Evolutionary conservation across 30 jellyfish, hydroid and myxozoan genomes (phyloP).

Genomic region (Nemopilema nomurai): DNA sequence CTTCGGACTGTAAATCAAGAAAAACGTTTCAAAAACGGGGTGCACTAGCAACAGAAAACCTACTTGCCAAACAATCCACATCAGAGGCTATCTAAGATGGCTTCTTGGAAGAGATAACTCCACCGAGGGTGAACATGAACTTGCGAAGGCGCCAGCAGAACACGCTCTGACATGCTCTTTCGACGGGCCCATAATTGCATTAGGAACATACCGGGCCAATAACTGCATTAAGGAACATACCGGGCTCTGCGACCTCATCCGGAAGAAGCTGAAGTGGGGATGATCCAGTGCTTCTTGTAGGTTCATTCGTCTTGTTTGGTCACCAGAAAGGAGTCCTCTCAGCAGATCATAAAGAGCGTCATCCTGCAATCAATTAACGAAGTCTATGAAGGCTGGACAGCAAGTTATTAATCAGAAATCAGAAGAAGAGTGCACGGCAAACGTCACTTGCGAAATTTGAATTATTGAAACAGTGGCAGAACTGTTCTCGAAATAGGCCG

Average conservation of each 20-base stretch:
- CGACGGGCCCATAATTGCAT: no score
- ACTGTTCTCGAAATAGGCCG: no score
- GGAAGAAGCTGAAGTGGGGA: slow-evolving; percentile 8
- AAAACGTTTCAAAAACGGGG: background rate
- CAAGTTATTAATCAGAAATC: background rate
- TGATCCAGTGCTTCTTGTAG: slow-evolving; percentile 35
- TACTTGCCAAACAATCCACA: no score
- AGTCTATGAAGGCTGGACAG: background rate
- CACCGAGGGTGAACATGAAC: no score
- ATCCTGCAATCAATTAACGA: slow-evolving; percentile 19
- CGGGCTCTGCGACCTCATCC: slow-evolving; percentile 21
- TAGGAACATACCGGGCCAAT: no score
- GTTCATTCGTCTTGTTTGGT: slow-evolving; percentile 18
- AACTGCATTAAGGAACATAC: slow-evolving; percentile 20
- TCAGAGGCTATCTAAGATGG: background rate
- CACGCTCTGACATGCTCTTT: no score
- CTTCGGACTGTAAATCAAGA: slow-evolving; percentile 31
- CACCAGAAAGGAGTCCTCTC: background rate
- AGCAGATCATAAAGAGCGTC: slow-evolving; percentile 20
- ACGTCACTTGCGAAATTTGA: no score
- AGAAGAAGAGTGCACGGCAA: no score
- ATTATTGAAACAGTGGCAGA: no score
- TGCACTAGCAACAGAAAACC: background rate
- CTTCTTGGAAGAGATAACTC: background rate
- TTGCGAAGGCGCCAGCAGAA: no score